phyloP scores from a whole-genome alignment of 2,797 vertebrate genomes.

The Malacoctenus gilli region DNA sequence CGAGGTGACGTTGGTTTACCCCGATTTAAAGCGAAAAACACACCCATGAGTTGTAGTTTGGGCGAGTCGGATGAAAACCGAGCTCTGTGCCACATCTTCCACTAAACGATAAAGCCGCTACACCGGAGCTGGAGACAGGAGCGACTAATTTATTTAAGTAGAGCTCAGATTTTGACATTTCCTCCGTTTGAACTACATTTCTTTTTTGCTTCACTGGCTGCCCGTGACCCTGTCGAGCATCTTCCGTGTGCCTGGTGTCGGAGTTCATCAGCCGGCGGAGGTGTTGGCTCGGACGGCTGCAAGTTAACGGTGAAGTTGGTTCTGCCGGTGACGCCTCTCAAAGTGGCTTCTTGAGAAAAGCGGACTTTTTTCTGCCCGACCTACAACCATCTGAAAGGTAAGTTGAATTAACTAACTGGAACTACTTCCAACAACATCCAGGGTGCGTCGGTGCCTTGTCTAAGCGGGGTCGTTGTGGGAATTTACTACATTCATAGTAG shows the following conservation, averaged over 20 bases:
- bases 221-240: neutral
- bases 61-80: conserved; percentile 70
- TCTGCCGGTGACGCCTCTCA: conserved; percentile 24
- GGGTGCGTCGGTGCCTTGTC: neutral
- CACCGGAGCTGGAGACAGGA: conserved; percentile 35
- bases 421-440: neutral
- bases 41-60: conserved; percentile 46
- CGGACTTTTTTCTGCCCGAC: conserved; percentile 9
- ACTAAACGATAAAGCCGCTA: conserved; percentile 61
- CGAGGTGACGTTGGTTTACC: neutral
- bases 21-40: neutral
- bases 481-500: conserved; percentile 6
- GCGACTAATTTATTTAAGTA: neutral
- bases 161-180: neutral
- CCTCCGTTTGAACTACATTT: neutral
- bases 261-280: conserved; percentile 18
- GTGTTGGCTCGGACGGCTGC: conserved; percentile 26
- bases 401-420: conserved; percentile 17
- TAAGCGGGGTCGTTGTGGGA: conserved; percentile 30
- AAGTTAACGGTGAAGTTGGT: conserved; percentile 55
- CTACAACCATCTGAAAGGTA: conserved; percentile 44
- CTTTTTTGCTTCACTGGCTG: neutral
- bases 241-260: neutral
- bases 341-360: conserved; percentile 33
- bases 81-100: conserved; percentile 79